Conservation (phyloP, 2,113 vertebrate species). For the Peromyscus maniculatus region DNA sequence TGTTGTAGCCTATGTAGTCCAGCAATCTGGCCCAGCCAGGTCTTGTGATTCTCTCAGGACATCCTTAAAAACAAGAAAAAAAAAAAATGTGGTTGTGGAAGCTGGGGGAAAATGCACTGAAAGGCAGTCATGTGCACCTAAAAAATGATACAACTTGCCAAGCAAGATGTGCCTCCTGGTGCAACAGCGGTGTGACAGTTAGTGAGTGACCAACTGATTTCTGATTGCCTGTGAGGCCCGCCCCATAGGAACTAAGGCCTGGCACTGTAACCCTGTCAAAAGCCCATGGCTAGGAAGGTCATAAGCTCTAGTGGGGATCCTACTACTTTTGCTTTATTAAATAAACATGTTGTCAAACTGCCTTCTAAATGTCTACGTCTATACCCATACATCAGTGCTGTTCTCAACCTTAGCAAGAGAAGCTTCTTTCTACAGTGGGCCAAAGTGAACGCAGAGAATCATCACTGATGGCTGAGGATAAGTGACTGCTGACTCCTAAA, state of each 20-base stretch:
- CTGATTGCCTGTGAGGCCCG: not conserved
- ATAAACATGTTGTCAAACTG: not conserved
- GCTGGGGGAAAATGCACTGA: not conserved
- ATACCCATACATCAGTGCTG: not conserved
- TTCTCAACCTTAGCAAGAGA: not conserved
- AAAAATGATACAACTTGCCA: not conserved
- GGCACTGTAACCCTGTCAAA: not conserved
- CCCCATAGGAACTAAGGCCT: not conserved
- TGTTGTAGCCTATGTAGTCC: not conserved
- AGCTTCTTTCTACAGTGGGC: not conserved
- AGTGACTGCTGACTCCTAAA: no score
- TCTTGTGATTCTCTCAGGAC: not conserved
- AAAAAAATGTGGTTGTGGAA: not conserved
- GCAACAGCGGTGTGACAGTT: not conserved
- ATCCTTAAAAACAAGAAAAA: not conserved
- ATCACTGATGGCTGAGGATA: no score
- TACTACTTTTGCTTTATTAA: not conserved
- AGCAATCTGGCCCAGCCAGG: not conserved
- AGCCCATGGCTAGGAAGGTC: not conserved
- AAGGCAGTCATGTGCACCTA: not conserved
- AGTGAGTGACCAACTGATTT: not conserved
- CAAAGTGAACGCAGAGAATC: not conserved
- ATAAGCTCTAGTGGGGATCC: not conserved
- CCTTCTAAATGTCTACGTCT: not conserved
- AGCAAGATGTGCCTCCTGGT: not conserved